Base-by-base conservation (phyloP, 1,140 invertebrate genomes). In the Rhagoletis zephyria region DNA sequence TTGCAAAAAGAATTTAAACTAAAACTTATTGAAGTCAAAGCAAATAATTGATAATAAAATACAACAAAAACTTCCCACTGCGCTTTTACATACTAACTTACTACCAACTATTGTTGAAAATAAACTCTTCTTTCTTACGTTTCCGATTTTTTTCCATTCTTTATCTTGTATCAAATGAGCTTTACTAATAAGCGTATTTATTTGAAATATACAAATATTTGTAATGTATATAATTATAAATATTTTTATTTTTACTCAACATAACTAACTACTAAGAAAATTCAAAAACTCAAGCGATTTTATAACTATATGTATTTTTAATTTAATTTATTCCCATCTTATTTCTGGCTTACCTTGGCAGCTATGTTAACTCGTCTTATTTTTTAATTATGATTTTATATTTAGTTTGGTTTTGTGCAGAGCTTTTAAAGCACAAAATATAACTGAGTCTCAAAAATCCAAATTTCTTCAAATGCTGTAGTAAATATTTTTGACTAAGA, bases 61-160 rank as follows among this genome's bases (percentile, higher is more conserved):
- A 92, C 91, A 92, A 92, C 91, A 92, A 92, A 89, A 92, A 92
- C 91, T 92, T 92, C 91, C 91, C 91, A 92, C 91, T 92, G 91
- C 91, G 91, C 91, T 92, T 92, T 92, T 90, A 91, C 89, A 90
- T 91, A 90, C 64, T 67, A 56, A 51, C 48, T 81, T 81, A 81
- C 74, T 56, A 81, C n/a, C 19, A 86, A 64, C 40, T 59, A 30
- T 30, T 70, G 40, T 65, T 65, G 64, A 87, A 87, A 65, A 65
- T 56, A 87, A 67, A 70, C 45, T 67, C 56, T 19, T 81, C 74
- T 81, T 19, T 81, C 48, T 42, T 81, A 77, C 51, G 51, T 81
- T 81, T 81, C 48, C 48, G 10, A 67, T 19, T 56, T 63, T 67
- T 65, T 65, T 63, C 45, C 40, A 51, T 81, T 42, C 45, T 40